Conservation (phyloP, 2,888 invertebrate genomes). For the Drosophila peninsularis region DNA sequence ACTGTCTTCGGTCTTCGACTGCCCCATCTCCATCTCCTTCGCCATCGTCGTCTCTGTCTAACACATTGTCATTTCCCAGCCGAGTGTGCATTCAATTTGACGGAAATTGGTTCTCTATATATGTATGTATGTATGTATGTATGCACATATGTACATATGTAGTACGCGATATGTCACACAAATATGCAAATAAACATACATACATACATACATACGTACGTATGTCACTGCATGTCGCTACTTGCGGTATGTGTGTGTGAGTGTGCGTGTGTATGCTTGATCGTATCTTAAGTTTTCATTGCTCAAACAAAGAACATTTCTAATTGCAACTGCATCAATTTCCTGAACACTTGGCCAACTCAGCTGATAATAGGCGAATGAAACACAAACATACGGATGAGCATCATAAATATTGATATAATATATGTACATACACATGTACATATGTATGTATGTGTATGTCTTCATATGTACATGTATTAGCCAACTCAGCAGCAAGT, state of each 20-base stretch:
- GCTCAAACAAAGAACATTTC: constrained; percentile 30
- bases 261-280: constrained; percentile 9
- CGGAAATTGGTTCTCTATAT: constrained; percentile 41
- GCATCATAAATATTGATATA: background rate
- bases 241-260: background rate
- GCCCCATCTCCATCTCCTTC: background rate
- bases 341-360: constrained; percentile 50
- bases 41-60: background rate
- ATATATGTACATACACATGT: too few species aligned
- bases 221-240: background rate
- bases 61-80: constrained; percentile 10
- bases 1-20: background rate
- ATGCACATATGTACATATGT: too few species aligned
- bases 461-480: too few species aligned
- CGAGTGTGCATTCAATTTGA: constrained; percentile 33
- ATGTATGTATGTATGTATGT: background rate
- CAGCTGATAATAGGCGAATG: constrained; percentile 42
- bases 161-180: constrained; percentile 21
- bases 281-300: constrained; percentile 23
- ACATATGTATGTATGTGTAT: background rate
- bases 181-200: background rate
- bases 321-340: constrained; percentile 37
- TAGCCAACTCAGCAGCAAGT: background rate
- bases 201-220: background rate
- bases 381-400: constrained; percentile 1